Evolutionary conservation across 92 coral and sea anemone genomes (phyloP).

Genomic region (Scolanthus callimorphus): DNA sequence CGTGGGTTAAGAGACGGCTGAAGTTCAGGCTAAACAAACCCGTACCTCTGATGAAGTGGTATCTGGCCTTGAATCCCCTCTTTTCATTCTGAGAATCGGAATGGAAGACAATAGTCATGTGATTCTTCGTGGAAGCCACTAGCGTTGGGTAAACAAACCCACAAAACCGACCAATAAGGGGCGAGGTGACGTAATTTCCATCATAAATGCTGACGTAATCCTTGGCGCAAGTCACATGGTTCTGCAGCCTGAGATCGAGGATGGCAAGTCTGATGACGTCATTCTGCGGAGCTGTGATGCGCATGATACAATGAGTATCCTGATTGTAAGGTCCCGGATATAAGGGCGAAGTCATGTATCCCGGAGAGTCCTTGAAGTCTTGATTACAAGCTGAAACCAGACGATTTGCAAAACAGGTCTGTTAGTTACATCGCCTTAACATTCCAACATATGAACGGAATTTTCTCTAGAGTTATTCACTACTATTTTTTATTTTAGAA

Average conservation of each 20-base stretch:
- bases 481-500: too few relatives aligned
- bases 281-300: constrained; percentile 36
- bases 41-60: constrained; percentile 6
- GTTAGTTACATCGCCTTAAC: too few relatives aligned
- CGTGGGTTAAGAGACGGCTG: too few relatives aligned
- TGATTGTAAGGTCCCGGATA: constrained; percentile 67
- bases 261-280: constrained; percentile 55
- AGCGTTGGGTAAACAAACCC: constrained; percentile 49
- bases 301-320: constrained; percentile 57
- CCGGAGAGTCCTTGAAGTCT: constrained; percentile 12
- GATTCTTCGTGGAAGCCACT: constrained; percentile 40
- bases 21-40: too few relatives aligned
- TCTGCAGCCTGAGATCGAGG: constrained; percentile 33
- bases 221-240: constrained; percentile 39
- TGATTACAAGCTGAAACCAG: constrained; percentile 13
- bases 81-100: constrained; percentile 9
- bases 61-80: constrained; percentile 16
- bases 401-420: background rate
- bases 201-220: constrained; percentile 68
- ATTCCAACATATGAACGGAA: too few relatives aligned
- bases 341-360: constrained; percentile 58
- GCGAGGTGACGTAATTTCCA: constrained; percentile 15
- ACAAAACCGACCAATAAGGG: constrained; percentile 59
- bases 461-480: too few relatives aligned
- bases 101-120: constrained; percentile 50